Base-by-base conservation (phyloP, 2,797 vertebrate species). In the Peromyscus melanophrys region DNA sequence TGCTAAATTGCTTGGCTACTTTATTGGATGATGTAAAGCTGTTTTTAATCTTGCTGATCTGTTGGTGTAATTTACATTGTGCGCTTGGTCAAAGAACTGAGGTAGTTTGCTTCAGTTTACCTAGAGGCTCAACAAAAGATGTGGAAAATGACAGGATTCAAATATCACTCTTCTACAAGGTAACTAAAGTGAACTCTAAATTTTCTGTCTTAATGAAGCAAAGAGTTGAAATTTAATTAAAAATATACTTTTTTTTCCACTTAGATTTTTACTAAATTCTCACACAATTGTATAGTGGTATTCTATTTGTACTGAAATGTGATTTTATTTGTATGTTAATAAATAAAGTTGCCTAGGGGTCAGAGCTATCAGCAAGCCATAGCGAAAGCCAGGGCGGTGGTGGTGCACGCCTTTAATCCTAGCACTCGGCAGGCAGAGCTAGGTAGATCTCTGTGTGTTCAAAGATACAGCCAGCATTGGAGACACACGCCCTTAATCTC, bases 1-100 rank as follows among this genome's bases (percentile, higher is more conserved):
- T 17, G 52, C 61, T 87, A 81, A 91, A 77, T 84, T 88, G 80
- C 95, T 95, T 91, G 78, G 73, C 59, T 23, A 31, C 23, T 57
- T 90, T 93, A 95, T 61, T 90, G 94, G 69, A 71, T 61, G 92
- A 84, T 67, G 92, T 91, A 19, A 43, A 86, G 57, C 11, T 59
- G 14, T 49, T 91, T 89, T 78, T 40, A 88, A 87, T 52, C n/a
- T 11, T 31, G 43, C 78, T 83, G 63, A 69, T 69, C 25, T 88
- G n/a, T 67, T 55, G 76, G 46, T 75, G 59, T 78, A 82, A 92
- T 94, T 57, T 49, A 16, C 77, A 61, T 14, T 34, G 9, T 84
- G 27, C 3, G 37, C 16, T 52, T 91, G 84, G 61, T 52, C 43
- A 94, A 85, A 90, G 57, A 86, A 81, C 31, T 17, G 29, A 69